A percentile compares a stretch with the other conserved stretches of the same genome.
Evolutionary conservation across 2,888 invertebrate genomes (phyloP).

Genomic region (Napeogenes inachia): DNA sequence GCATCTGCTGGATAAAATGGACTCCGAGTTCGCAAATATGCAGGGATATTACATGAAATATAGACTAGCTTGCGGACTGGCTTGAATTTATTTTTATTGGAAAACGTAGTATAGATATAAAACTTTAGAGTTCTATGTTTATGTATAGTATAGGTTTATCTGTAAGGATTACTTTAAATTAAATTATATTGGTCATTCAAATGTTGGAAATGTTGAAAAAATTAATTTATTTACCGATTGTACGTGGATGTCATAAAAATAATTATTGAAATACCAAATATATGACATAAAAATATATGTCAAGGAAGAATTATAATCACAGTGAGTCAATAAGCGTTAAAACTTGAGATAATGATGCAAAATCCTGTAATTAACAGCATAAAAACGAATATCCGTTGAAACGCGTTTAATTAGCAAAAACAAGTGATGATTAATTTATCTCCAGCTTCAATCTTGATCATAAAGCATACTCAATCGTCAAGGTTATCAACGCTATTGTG

Average conservation of each 20-base stretch:
- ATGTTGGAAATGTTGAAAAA: no score
- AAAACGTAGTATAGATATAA: constrained; percentile 14
- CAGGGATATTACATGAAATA: constrained; percentile 50
- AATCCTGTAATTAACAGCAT: constrained; percentile 10
- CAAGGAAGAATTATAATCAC: background rate
- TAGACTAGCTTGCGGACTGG: constrained; percentile 40
- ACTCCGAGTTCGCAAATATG: constrained; percentile 44
- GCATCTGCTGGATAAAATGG: constrained; percentile 71
- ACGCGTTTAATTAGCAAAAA: constrained; percentile 19
- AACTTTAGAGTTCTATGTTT: no score
- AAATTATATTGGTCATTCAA: background rate
- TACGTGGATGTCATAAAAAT: no score
- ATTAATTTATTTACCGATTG: no score
- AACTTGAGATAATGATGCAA: constrained; percentile 7
- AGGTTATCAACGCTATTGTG: constrained; percentile 3
- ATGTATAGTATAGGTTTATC: background rate
- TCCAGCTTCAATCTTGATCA: constrained; percentile 8
- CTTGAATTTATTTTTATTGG: constrained; percentile 34
- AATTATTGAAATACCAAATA: no score
- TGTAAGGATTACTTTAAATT: background rate
- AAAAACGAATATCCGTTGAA: constrained; percentile 19
- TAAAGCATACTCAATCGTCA: constrained; percentile 3
- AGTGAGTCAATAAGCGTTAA: background rate
- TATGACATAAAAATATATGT: no score
- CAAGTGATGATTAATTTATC: constrained; percentile 15